These are phyloP conservation scores for Creontiades dilutus DNA, from an alignment of 2,888 invertebrate species.

Conservation along the genomic window DNA sequence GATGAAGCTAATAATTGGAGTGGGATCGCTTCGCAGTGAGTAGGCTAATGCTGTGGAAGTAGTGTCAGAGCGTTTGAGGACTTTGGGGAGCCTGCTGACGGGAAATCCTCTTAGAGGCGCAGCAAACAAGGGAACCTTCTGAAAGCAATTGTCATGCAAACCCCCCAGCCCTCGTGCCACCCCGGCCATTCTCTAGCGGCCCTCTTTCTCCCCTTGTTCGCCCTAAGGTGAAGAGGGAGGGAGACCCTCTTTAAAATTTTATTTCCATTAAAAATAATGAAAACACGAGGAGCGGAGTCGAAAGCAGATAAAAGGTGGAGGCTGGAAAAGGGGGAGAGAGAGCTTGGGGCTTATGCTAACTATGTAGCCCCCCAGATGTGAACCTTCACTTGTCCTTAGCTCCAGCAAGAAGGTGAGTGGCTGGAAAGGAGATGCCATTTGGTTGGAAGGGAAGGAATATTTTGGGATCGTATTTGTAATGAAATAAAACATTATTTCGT, in stretches of 20 bases:
- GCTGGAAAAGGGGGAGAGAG: conserved; percentile 5
- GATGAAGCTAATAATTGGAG: conserved; percentile 55
- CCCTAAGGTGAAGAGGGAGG: background rate
- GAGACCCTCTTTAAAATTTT: conserved; percentile 75
- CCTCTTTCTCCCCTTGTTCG: conserved; percentile 8
- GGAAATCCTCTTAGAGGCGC: conserved; percentile 65
- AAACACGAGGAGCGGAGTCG: conserved; percentile 70
- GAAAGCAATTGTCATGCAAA: conserved; percentile 75
- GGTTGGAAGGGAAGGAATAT: background rate
- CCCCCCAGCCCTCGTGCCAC: conserved; percentile 48
- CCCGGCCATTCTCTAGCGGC: background rate
- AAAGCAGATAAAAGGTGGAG: conserved; percentile 61
- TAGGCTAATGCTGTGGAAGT: conserved; percentile 66
- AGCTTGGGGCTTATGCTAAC: conserved; percentile 73
- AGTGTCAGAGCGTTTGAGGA: conserved; percentile 7
- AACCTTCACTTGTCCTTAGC: conserved; percentile 69
- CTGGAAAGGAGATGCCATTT: conserved; percentile 1
- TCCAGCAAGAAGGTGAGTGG: conserved; percentile 6
- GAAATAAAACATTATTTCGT: background rate
- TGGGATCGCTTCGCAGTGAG: conserved; percentile 52
- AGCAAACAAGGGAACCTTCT: conserved; percentile 66
- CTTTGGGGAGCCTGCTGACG: conserved; percentile 31
- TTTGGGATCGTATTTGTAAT: background rate
- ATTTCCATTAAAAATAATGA: conserved; percentile 75
- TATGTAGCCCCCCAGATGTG: conserved; percentile 71